These are phyloP conservation scores for Dallia pectoralis DNA, from an alignment of 2,797 vertebrate genomes.

Conservation along the genomic window DNA sequence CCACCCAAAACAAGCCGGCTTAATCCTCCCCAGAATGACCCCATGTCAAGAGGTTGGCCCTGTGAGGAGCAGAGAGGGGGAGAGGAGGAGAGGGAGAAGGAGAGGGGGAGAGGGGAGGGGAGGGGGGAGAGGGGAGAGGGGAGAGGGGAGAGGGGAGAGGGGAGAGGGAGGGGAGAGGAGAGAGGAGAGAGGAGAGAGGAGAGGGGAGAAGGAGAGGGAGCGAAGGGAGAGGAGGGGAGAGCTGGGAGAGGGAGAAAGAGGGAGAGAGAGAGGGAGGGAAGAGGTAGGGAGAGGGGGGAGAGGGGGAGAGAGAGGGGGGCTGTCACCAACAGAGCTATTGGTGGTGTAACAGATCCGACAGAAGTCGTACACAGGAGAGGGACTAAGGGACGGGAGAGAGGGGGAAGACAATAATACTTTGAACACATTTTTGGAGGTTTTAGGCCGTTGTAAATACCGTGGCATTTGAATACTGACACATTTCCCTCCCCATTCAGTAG, in stretches of 20 bases:
- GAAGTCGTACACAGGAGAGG: neutral
- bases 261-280: no score
- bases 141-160: neutral
- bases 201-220: neutral
- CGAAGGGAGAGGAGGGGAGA: neutral
- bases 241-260: no score
- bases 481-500: neutral
- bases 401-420: neutral
- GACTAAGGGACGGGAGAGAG: neutral
- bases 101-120: neutral
- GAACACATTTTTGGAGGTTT: neutral
- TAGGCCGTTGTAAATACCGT: neutral
- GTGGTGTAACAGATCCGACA: conserved; percentile 4
- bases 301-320: neutral
- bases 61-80: neutral
- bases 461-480: neutral
- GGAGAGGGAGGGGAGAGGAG: neutral
- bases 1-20: neutral
- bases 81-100: neutral
- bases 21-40: neutral
- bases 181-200: neutral
- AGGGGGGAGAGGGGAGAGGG: neutral
- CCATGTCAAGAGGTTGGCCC: neutral
- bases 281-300: no score
- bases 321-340: conserved; percentile 15